Evolutionary conservation across 2,888 invertebrate genomes (phyloP).

Genomic region (Octodonta nipae): DNA sequence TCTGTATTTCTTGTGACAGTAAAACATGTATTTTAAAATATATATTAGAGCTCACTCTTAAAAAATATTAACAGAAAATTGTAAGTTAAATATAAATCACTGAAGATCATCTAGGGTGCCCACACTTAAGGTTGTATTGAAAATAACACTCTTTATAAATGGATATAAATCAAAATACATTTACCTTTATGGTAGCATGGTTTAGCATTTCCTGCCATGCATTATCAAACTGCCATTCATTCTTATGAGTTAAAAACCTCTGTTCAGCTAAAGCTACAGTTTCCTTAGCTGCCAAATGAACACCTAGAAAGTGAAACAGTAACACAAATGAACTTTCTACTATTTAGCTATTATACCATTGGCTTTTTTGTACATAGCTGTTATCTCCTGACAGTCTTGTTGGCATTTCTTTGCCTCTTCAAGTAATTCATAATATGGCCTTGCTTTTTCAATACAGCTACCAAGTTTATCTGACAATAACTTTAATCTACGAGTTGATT

Average conservation of each 20-base stretch:
- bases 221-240: constrained; percentile 82
- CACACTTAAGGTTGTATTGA: no score
- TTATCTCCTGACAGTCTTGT: constrained; percentile 78
- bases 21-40: no score
- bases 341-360: no score
- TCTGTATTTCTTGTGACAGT: no score
- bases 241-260: constrained; percentile 58
- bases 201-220: constrained; percentile 97
- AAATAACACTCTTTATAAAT: no score
- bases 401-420: constrained; percentile 64
- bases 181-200: constrained; percentile 83
- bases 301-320: constrained; percentile 54
- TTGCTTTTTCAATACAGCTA: constrained; percentile 72
- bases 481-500: constrained; percentile 72
- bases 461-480: constrained; percentile 69
- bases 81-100: no score
- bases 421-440: constrained; percentile 79
- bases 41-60: no score
- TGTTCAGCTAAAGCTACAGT: constrained; percentile 84
- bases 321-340: constrained; percentile 2
- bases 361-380: constrained; percentile 78
- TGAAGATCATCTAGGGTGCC: no score
- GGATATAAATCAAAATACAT: no score
- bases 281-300: constrained; percentile 86
- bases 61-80: no score